Percentiles rank a stretch among this genome's conserved stretches.
Evolutionary conservation across 1,140 invertebrate genomes (phyloP).

Genomic region (Leptopilina boulardi): DNA sequence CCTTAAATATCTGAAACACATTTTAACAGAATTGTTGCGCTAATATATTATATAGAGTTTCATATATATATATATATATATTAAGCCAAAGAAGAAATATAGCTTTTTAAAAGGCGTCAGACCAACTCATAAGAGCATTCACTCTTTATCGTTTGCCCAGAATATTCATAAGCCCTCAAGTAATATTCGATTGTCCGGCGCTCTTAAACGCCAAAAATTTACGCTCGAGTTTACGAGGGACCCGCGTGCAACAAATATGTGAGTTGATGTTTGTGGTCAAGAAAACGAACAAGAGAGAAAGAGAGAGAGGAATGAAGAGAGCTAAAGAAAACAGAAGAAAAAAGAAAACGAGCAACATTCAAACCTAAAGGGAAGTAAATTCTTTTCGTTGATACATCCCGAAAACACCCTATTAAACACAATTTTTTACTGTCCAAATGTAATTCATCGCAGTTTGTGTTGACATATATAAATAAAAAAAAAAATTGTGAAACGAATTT

Average conservation of each 20-base stretch:
- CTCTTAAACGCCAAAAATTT: conserved; percentile 63
- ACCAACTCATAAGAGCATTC: conserved; percentile 43
- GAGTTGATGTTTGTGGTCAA: conserved; percentile 44
- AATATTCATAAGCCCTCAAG: conserved; percentile 52
- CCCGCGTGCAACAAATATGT: conserved; percentile 38
- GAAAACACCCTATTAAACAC: conserved; percentile 11
- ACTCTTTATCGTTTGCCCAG: conserved; percentile 48
- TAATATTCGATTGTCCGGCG: conserved; percentile 63
- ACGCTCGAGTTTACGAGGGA: conserved; percentile 61
- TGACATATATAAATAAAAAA: too few species aligned
- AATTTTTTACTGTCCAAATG: not conserved
- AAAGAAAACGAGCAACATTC: conserved; percentile 33
- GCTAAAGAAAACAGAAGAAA: not conserved
- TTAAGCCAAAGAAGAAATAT: conserved; percentile 62
- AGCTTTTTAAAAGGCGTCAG: conserved; percentile 63
- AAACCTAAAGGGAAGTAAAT: conserved; percentile 26
- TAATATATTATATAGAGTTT: conserved; percentile 53
- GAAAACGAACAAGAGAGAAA: conserved; percentile 36
- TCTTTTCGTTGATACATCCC: not conserved
- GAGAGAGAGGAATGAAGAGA: conserved; percentile 5
- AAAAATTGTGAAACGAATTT: not conserved
- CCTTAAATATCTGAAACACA: conserved; percentile 43
- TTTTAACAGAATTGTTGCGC: conserved; percentile 54
- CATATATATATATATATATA: too few species aligned
- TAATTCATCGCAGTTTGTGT: not conserved